Conservation (phyloP, 2,113 vertebrate genomes). For the Cynoglossus semilaevis region DNA sequence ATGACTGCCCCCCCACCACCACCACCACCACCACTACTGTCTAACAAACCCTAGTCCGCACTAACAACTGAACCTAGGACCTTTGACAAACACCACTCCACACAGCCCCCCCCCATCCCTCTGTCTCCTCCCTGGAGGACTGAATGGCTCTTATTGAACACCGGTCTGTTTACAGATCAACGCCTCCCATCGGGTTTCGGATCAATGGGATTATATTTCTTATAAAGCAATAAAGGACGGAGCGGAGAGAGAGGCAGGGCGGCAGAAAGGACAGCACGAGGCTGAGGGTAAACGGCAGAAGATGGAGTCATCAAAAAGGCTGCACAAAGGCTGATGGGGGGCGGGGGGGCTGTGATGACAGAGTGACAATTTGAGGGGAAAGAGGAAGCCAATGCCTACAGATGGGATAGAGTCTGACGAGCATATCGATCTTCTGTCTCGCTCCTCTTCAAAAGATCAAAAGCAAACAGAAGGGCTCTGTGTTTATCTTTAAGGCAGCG, state of each 20-base stretch:
- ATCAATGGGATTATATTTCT: constrained; percentile 79
- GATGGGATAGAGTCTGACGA: constrained; percentile 49
- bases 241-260: constrained; percentile 35
- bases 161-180: constrained; percentile 72
- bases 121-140: constrained; percentile 44
- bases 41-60: constrained; percentile 31
- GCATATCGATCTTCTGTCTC: constrained; percentile 66
- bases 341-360: constrained; percentile 44
- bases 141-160: constrained; percentile 66
- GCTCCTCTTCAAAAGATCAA: constrained; percentile 59
- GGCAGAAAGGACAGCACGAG: constrained; percentile 23
- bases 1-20: constrained; percentile 26
- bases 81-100: constrained; percentile 13
- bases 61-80: constrained; percentile 17
- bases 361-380: constrained; percentile 33
- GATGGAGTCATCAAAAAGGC: constrained; percentile 22
- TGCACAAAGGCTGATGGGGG: constrained; percentile 24
- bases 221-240: constrained; percentile 56
- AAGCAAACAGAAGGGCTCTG: constrained; percentile 54
- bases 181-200: constrained; percentile 70
- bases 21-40: constrained; percentile 5
- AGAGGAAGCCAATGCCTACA: constrained; percentile 50
- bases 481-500: constrained; percentile 64
- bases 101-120: constrained; percentile 34
- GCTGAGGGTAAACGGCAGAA: constrained; percentile 29